phyloP scores from a whole-genome alignment of 2,797 vertebrate genomes.

The Paguma larvata region DNA sequence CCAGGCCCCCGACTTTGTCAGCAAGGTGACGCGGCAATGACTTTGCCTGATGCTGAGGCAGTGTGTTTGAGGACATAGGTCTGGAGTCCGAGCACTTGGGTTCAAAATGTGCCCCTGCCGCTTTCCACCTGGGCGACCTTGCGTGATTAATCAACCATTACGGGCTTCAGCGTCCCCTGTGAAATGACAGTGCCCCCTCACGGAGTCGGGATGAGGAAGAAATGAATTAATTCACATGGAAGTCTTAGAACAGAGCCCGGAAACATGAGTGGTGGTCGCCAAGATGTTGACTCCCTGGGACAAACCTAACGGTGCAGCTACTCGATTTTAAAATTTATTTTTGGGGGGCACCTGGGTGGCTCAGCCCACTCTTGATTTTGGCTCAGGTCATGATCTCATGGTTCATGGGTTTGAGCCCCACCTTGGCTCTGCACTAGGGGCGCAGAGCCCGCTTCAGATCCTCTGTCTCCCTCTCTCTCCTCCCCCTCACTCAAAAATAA shows the following conservation, averaged over 20 bases:
- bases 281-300: fast-evolving
- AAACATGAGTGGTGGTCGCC: too few species aligned
- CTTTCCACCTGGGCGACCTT: neutral
- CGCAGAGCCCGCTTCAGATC: too few species aligned
- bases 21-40: neutral
- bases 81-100: neutral
- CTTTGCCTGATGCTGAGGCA: neutral
- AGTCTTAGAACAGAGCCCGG: neutral
- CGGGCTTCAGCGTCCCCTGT: neutral
- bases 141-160: neutral
- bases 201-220: neutral
- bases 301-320: neutral
- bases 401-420: too few species aligned
- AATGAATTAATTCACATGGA: neutral
- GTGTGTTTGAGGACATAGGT: neutral
- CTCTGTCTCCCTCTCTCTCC: too few species aligned
- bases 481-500: too few species aligned
- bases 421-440: too few species aligned
- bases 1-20: neutral
- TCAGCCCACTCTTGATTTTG: too few species aligned
- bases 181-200: neutral
- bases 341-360: too few species aligned
- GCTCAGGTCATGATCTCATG: too few species aligned
- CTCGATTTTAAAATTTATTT: neutral
- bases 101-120: neutral